Percentiles rank a stretch among this genome's conserved stretches.
phyloP scores from a whole-genome alignment of 2,113 vertebrate species.

The Potamarius usumacintae region DNA sequence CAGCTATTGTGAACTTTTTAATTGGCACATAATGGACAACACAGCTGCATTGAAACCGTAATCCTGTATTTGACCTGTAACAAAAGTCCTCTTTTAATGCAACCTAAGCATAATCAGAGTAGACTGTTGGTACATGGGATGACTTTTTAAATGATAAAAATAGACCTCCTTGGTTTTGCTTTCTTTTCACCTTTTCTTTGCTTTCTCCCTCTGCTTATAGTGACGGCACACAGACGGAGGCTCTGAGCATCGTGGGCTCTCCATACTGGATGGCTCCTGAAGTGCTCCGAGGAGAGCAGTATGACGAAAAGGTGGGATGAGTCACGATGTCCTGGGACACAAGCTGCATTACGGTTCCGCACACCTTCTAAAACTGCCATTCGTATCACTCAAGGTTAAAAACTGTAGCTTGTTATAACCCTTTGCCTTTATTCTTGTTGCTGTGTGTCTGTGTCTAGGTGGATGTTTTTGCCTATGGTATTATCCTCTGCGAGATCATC shows the following conservation, averaged over 20 bases:
- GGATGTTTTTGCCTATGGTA: slow-evolving; percentile 89
- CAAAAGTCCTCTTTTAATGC: neutral
- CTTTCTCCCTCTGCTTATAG: slow-evolving; percentile 62
- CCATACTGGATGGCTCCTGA: slow-evolving; percentile 98
- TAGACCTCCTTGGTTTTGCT: neutral
- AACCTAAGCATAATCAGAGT: neutral
- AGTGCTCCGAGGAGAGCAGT: slow-evolving; percentile 87
- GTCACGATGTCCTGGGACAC: neutral
- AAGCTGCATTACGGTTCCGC: neutral
- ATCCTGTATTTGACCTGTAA: neutral
- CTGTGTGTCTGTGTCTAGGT: slow-evolving; percentile 58
- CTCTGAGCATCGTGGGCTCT: slow-evolving; percentile 89
- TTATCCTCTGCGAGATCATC: slow-evolving; percentile 92
- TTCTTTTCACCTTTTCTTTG: neutral
- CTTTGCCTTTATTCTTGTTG: neutral
- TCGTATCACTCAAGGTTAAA: neutral
- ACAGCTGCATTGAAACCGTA: neutral
- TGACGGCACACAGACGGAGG: slow-evolving; percentile 79
- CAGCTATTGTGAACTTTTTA: neutral
- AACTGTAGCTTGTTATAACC: neutral
- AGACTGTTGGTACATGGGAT: neutral
- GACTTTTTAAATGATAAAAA: neutral
- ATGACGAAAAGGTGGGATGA: slow-evolving; percentile 87
- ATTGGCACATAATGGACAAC: neutral
- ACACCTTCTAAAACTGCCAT: too few relatives aligned